Base-by-base conservation (phyloP, 2,113 vertebrate species). In the Dipodomys spectabilis region DNA sequence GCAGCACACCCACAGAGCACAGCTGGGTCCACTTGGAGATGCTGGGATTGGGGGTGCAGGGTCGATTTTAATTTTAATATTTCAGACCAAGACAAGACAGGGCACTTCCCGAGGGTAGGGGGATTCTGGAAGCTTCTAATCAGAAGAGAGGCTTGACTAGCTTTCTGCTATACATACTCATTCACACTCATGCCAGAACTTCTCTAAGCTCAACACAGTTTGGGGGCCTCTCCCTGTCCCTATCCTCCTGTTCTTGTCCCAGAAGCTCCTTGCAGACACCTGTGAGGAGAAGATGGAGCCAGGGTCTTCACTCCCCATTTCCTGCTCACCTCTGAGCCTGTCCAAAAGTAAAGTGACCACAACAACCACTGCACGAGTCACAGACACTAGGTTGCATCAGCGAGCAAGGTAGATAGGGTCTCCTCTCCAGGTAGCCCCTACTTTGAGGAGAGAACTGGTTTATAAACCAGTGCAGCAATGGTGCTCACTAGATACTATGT, bases 191-290 rank as follows among this genome's bases (percentile, higher is more conserved):
- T 9, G 44, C 65, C n/a, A 0, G 3, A 8, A 64, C n/a, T 13
- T 1, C 35, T 11, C 32, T 16, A 62, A 88, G 11, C 44, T n/a
- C 30, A 39, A 27, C 44, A 13, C 0, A 2, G 7, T 32, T 22
- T 39, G 16, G 0, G 4, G 39, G 20, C 7, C 65, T 35, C 22
- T 32, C 1, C 32, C 0, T 0, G 0, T 2, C 16, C 32, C 44
- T 57, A 12, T 28, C n/a, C 23, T 0, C 30, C 7, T 44, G n/a
- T 13, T 18, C 45, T 88, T 45, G 39, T 28, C 78, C 71, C 10
- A 5, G 27, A 64, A 75, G 30, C 3, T 85, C 85, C 44, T 60
- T 10, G 53, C 35, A 72, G 23, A 19, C 28, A 0, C n/a, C n/a
- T 78, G 39, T 49, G 4, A 10, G 64, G 78, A 73, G 53, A 60